Evolutionary conservation across 1,140 invertebrate species (phyloP).

Genomic region (Tetraneura akinire): DNA sequence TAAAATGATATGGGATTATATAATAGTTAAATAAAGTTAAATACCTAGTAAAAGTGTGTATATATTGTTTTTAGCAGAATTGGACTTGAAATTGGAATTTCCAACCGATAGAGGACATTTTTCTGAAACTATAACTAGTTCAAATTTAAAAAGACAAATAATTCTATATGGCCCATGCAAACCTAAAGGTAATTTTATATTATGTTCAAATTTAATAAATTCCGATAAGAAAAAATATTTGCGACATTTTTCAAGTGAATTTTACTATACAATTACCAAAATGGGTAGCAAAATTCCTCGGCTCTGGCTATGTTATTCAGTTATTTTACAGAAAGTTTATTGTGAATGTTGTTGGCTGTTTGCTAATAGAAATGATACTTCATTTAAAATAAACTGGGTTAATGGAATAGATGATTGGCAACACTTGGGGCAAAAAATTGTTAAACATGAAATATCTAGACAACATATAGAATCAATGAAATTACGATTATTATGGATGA

Average conservation of each 20-base stretch:
- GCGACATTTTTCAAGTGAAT: not conserved
- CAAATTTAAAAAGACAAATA: not conserved
- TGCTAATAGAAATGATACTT: not conserved
- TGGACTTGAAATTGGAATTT: not conserved
- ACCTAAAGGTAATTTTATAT: no score
- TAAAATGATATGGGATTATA: no score
- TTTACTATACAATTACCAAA: not conserved
- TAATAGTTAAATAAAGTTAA: no score
- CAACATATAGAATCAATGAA: not conserved
- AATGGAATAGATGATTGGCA: not conserved
- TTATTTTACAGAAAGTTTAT: not conserved
- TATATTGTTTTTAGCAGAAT: not conserved
- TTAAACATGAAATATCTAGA: not conserved
- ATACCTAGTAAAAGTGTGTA: no score
- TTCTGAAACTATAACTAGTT: conserved; percentile 52
- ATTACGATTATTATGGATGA: not conserved
- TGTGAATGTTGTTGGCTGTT: conserved; percentile 12
- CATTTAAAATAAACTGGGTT: not conserved
- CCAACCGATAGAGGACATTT: conserved; percentile 52
- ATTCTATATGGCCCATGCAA: not conserved
- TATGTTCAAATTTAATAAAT: not conserved
- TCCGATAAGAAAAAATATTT: not conserved
- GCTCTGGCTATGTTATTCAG: conserved; percentile 4
- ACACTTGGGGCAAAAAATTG: not conserved
- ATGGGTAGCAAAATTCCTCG: not conserved